Base-by-base conservation (phyloP, 2,113 vertebrate species). In the Pionites leucogaster region DNA sequence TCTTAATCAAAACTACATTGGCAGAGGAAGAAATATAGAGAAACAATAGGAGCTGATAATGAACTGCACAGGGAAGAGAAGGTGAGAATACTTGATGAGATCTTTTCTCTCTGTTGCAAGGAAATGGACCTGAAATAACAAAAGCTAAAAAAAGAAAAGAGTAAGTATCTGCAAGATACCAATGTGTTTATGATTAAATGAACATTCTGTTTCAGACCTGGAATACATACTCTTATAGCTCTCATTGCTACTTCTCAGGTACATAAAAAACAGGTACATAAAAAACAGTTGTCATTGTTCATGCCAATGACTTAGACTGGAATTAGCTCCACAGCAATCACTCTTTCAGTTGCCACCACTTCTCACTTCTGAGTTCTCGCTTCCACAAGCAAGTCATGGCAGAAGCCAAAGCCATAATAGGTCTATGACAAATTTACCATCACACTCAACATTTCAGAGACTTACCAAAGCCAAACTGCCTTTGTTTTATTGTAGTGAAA, bases 321-420 rank as follows among this genome's bases (percentile, higher is more conserved):
- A 86, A 62, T 88, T 29, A 69, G 31, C 23, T 71, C 31, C 19
- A 18, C 8, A 7, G 5, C 14, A 11, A 10, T 70, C 55, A 8
- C 28, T 57, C 59, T 49, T 77, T 60, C 55, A 71, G 29, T 78
- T n/a, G 33, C 25, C 8, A 9, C 53, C 1, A 2, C 25, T 78
- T 50, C 69, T 29, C 12, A 59, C 13, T 59, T 29, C 52, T 0
- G 0, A 22, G 20, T 60, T 74, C 69, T 78, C 29, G 13, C 6
- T 62, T 75, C 11, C 14, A 33, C 4, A 6, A 4, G 33, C 52
- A 69, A 47, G 9, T 60, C 4, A 0, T 49, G 42, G 39, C 35
- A 68, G 57, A 79, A 85, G 24, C n/a, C 52, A 68, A 89, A 84
- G 25, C 24, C 14, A 1, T 13, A 42, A 31, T 17, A 79, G 1